phyloP scores from a whole-genome alignment of 2,797 vertebrate species.

The Lithobates sylvaticus region DNA sequence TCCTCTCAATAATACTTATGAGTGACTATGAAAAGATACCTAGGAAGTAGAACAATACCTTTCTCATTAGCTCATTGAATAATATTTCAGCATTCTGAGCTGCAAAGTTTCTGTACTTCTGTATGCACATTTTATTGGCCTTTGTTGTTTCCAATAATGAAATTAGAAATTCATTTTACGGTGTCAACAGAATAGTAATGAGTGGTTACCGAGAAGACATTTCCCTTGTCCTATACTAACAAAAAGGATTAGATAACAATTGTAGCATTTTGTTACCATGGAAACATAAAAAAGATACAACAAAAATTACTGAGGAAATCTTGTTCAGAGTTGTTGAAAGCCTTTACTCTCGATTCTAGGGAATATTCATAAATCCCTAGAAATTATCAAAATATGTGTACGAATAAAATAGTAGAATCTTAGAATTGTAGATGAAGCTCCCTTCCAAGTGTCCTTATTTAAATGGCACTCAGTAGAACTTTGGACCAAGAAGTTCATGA shows the following conservation, averaged over 20 bases:
- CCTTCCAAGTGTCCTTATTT: too few species aligned
- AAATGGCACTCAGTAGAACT: too few species aligned
- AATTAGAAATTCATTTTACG: neutral
- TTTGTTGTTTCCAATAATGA: neutral
- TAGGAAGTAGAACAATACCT: neutral
- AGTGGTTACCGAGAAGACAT: neutral
- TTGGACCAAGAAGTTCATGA: too few species aligned
- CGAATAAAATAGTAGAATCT: too few species aligned
- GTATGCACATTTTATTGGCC: neutral
- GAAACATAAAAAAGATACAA: slow-evolving; percentile 1
- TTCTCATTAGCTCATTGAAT: neutral
- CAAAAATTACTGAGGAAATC: neutral
- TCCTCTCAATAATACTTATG: too few species aligned
- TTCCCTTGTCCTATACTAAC: slow-evolving; percentile 4
- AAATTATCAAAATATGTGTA: too few species aligned
- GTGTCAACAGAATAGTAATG: neutral
- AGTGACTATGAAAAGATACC: neutral
- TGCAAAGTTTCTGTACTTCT: neutral
- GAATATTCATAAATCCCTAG: neutral
- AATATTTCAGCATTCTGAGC: neutral
- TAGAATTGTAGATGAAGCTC: too few species aligned
- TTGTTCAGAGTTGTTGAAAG: neutral
- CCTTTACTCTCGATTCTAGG: neutral
- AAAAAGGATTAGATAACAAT: neutral
- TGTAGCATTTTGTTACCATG: slow-evolving; percentile 5